Evolutionary conservation across 2,113 vertebrate species (phyloP).

Genomic region (Dicerorhinus sumatrensis): DNA sequence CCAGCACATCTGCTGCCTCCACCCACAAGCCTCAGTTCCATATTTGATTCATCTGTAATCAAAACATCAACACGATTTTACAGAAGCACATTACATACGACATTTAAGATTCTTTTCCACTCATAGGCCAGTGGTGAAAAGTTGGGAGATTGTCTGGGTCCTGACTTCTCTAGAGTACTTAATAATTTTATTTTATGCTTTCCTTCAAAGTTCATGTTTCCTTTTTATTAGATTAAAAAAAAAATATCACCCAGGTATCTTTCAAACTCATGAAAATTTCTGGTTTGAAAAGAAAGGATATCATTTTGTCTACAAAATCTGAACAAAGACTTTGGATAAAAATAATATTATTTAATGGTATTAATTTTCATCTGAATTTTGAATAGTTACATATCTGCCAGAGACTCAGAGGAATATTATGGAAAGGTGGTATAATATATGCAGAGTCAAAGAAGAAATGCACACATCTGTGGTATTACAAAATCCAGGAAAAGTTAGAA

Average conservation of each 20-base stretch:
- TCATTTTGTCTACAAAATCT: background rate
- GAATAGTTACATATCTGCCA: background rate
- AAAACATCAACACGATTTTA: background rate
- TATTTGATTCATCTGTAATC: background rate
- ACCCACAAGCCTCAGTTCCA: background rate
- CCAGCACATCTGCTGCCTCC: conserved; percentile 44
- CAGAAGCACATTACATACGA: background rate
- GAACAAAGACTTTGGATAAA: background rate
- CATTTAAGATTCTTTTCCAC: no score
- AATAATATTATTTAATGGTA: background rate
- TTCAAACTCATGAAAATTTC: no score
- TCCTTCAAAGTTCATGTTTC: no score
- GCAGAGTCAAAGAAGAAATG: background rate
- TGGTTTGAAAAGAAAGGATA: background rate
- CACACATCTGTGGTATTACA: background rate
- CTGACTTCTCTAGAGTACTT: no score
- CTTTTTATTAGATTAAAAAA: no score
- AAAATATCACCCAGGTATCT: no score
- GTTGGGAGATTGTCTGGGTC: no score
- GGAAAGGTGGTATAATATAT: background rate
- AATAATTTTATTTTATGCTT: no score
- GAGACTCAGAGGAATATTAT: background rate
- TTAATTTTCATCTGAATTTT: background rate
- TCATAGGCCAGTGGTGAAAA: no score
- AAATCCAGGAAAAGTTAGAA: background rate